Evolutionary conservation across 2,888 invertebrate genomes (phyloP), one percentile per base, ranked within the genome.

Genomic region (Pseudoips prasinana): DNA sequence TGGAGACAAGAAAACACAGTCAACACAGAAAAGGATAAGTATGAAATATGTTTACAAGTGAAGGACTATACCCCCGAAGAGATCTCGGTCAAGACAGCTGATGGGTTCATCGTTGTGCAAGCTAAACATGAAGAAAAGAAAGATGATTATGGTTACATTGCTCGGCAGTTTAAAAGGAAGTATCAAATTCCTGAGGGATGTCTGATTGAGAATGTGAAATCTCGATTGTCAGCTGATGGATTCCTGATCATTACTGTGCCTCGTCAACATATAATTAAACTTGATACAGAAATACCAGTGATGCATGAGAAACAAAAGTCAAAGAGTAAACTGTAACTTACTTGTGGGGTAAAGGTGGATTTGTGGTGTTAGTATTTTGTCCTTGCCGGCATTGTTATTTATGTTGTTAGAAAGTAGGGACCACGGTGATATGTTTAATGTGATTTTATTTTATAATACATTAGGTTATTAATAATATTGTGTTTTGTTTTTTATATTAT

Each of bases 41-140:
- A 74, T 38, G 74, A 76, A 54, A 70, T 82, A 34, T 51, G 56
- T 34, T 49, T 83, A 37, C 60, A 72, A 38, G 63, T 76, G 6
- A 76, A 71, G 43, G 73, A 80, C 42, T 83, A 78, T 56, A 46
- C 54, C 11, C 73, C 80, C 0, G 63, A 74, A 8, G 80, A 83
- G 18, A 73, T 82, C 37, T 54, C 58, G 1, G 64, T 80, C 18
- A 75, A 68, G 34, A 67, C 60, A 4, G 42, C 41, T n/a, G 64
- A 75, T 39, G 73, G 69, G 1, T 68, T 58, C 24, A 55, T 84
- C 22, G 62, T 79, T 3, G 62, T 84, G 1, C 76, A 82, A 39
- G 82, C 71, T 0, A 70, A 72, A 43, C 83, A 84, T 26, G 75
- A 78, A 10, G 83, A 83, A 38, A 82, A 64, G 43, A 66, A 71